These are phyloP conservation scores for Epinotia bilunana DNA, from an alignment of 2,888 invertebrate genomes.

Conservation along the genomic window DNA sequence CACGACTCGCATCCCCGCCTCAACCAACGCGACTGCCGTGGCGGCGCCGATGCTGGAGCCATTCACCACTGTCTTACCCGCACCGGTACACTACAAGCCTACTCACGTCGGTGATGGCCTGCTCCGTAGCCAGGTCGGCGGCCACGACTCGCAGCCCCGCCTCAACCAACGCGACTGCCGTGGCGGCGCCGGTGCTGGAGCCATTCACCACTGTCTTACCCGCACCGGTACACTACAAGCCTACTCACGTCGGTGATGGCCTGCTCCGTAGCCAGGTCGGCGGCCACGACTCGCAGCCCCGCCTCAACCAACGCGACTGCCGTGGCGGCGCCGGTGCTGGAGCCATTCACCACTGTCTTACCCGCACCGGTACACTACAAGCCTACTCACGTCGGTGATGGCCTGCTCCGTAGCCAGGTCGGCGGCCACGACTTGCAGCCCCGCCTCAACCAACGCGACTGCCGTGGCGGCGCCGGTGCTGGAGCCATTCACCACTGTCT, in stretches of 20 bases:
- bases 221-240: constrained; percentile 10
- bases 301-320: constrained; percentile 69
- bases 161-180: constrained; percentile 70
- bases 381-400: constrained; percentile 30
- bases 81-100: constrained; percentile 9
- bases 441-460: constrained; percentile 71
- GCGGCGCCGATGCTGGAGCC: constrained; percentile 68
- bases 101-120: constrained; percentile 32
- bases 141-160: constrained; percentile 81
- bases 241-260: constrained; percentile 32
- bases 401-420: constrained; percentile 23
- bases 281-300: constrained; percentile 79
- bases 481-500: constrained; percentile 78
- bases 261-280: constrained; percentile 22
- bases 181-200: constrained; percentile 63
- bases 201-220: constrained; percentile 78
- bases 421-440: constrained; percentile 76
- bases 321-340: constrained; percentile 66
- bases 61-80: constrained; percentile 76
- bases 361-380: constrained; percentile 21
- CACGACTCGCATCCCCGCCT: constrained; percentile 80
- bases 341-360: constrained; percentile 78
- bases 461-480: constrained; percentile 69
- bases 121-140: constrained; percentile 23
- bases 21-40: constrained; percentile 66